These are phyloP conservation scores for Zapornia atra DNA, from an alignment of 2,113 vertebrate genomes.

Conservation along the genomic window DNA sequence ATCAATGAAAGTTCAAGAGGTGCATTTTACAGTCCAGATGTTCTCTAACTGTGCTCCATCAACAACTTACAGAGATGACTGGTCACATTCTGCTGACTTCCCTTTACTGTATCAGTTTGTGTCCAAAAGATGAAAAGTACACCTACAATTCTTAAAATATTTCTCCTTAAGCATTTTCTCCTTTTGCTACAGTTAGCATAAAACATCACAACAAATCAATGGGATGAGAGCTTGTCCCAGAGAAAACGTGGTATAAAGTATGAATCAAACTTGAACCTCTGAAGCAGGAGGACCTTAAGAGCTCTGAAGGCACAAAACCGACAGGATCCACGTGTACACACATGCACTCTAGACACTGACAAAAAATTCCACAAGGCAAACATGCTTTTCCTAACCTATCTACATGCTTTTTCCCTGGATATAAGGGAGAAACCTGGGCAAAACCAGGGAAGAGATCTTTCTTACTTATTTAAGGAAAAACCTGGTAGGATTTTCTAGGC, in stretches of 20 bases:
- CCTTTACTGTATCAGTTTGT: neutral
- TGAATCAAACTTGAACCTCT: neutral
- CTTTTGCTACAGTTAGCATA: neutral
- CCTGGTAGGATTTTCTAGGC: neutral
- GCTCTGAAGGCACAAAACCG: neutral
- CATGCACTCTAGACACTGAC: neutral
- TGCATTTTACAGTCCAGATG: constrained; percentile 52
- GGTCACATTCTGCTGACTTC: neutral
- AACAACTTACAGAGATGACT: neutral
- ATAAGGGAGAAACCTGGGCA: neutral
- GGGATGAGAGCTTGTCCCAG: neutral
- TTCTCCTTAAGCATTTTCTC: neutral
- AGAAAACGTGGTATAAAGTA: neutral
- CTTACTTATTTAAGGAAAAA: neutral
- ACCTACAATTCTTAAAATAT: neutral
- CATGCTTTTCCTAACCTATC: neutral
- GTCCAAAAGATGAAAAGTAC: neutral
- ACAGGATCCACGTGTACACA: neutral
- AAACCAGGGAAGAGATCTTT: neutral
- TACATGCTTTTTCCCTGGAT: neutral
- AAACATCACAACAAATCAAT: neutral
- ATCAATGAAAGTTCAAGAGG: constrained; percentile 64
- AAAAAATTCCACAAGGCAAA: neutral
- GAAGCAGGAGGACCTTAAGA: neutral
- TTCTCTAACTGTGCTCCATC: constrained; percentile 27